These are phyloP conservation scores for Amniataba percoides DNA, from an alignment of 2,797 vertebrate species.

Conservation along the genomic window DNA sequence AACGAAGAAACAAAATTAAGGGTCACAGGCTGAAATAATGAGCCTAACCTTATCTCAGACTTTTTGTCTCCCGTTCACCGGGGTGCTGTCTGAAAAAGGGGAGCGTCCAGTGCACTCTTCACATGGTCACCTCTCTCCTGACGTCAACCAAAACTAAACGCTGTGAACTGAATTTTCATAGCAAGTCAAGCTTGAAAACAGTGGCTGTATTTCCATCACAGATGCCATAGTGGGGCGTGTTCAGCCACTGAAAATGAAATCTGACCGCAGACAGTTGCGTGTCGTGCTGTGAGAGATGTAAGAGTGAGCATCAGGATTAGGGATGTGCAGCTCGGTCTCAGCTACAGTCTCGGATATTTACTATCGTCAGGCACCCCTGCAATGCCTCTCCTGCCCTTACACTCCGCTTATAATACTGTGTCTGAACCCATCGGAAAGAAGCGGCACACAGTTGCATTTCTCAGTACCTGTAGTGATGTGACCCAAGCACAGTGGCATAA, in stretches of 20 bases:
- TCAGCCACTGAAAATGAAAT: slow-evolving; percentile 62
- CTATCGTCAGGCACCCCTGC: slow-evolving; percentile 28
- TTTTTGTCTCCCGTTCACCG: slow-evolving; percentile 22
- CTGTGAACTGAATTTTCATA: slow-evolving; percentile 62
- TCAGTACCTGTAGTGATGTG: slow-evolving; percentile 60
- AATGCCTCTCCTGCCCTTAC: slow-evolving; percentile 18
- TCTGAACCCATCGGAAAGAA: slow-evolving; percentile 48
- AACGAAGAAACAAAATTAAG: background rate
- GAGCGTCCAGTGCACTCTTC: slow-evolving; percentile 5
- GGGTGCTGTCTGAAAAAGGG: background rate
- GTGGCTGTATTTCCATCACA: slow-evolving; percentile 65
- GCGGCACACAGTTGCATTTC: slow-evolving; percentile 33
- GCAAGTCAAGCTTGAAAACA: slow-evolving; percentile 71
- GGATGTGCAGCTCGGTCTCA: slow-evolving; percentile 25
- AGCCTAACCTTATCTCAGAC: slow-evolving; percentile 23
- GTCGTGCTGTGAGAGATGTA: slow-evolving; percentile 46
- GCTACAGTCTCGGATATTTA: slow-evolving; percentile 32
- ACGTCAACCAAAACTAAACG: slow-evolving; percentile 51
- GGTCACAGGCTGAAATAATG: slow-evolving; percentile 1
- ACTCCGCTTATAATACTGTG: slow-evolving; percentile 39
- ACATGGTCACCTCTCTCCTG: slow-evolving; percentile 24
- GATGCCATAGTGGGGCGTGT: slow-evolving; percentile 49
- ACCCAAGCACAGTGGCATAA: slow-evolving; percentile 59
- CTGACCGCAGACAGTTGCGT: slow-evolving; percentile 37
- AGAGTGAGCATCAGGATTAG: slow-evolving; percentile 34